Evolutionary conservation across 2,888 invertebrate genomes (phyloP).

Genomic region (Anarsia innoxiella): DNA sequence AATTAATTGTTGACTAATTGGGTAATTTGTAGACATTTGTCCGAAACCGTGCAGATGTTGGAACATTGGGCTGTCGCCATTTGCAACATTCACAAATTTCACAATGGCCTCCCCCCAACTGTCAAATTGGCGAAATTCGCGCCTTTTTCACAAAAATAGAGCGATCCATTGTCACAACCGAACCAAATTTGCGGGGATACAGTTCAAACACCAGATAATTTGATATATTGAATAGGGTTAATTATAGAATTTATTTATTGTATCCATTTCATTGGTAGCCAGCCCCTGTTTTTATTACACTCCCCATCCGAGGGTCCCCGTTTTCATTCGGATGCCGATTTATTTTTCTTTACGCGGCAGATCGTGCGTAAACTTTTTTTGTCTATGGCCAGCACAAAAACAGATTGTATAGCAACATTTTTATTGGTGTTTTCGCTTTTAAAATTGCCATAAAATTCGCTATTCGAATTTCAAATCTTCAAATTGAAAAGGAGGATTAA

Average conservation of each 20-base stretch:
- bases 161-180: conserved; percentile 35
- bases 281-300: conserved; percentile 54
- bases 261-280: conserved; percentile 57
- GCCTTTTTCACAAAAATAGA: conserved; percentile 36
- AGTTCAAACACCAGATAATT: conserved; percentile 49
- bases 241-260: conserved; percentile 69
- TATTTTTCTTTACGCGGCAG: conserved; percentile 25
- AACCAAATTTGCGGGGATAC: conserved; percentile 34
- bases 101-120: conserved; percentile 52
- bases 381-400: conserved; percentile 15
- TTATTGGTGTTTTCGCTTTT: conserved; percentile 21
- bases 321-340: conserved; percentile 40
- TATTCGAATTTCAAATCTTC: conserved; percentile 26
- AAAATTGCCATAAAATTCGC: conserved; percentile 38
- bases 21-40: conserved; percentile 2
- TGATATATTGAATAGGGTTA: conserved; percentile 65
- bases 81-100: conserved; percentile 34
- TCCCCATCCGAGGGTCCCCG: conserved; percentile 46
- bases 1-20: conserved; percentile 1
- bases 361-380: conserved; percentile 25
- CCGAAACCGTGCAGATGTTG: conserved; percentile 23
- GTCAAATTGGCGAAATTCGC: conserved; percentile 54
- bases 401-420: conserved; percentile 12
- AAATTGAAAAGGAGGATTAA: no score
- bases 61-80: conserved; percentile 6